phyloP scores from a whole-genome alignment of 2,797 vertebrate genomes.

The Cyclopterus lumpus region DNA sequence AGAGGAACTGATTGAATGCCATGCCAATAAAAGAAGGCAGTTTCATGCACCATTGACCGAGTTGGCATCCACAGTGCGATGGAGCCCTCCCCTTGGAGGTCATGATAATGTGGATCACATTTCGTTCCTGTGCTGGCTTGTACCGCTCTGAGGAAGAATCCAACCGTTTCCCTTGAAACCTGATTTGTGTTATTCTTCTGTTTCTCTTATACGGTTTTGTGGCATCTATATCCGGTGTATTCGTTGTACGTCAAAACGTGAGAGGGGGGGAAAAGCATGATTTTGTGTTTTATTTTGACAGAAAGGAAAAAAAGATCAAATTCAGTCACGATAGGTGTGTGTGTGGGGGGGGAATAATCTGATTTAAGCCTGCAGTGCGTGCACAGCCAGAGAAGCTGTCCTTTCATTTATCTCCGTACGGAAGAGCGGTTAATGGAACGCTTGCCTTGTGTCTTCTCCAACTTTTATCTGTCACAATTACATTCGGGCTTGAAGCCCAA shows the following conservation, averaged over 20 bases:
- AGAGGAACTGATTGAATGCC: conserved; percentile 79
- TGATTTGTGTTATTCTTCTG: conserved; percentile 6
- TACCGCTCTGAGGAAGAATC: conserved; percentile 50
- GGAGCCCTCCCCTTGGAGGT: conserved; percentile 72
- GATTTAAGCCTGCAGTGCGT: conserved; percentile 58
- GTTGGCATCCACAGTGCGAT: conserved; percentile 77
- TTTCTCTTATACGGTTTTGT: conserved; percentile 13
- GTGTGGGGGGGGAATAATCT: conserved; percentile 68
- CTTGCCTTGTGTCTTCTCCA: conserved; percentile 72
- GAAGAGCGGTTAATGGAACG: conserved; percentile 71
- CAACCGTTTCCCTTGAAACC: conserved; percentile 29
- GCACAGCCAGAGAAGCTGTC: conserved; percentile 53
- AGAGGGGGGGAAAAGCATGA: conserved; percentile 40
- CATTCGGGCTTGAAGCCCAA: conserved; percentile 46
- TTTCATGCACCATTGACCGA: conserved; percentile 81
- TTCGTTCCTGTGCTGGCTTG: conserved; percentile 57
- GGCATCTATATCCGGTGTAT: conserved; percentile 40
- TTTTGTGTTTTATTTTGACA: conserved; percentile 61
- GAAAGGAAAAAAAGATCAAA: conserved; percentile 69
- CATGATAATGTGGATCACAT: conserved; percentile 72
- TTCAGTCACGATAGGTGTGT: conserved; percentile 65
- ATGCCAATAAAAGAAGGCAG: conserved; percentile 78
- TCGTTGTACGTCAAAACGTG: conserved; percentile 43
- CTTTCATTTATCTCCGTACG: conserved; percentile 71
- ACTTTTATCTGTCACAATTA: conserved; percentile 70